phyloP scores from a whole-genome alignment of 2,113 vertebrate species.

The Gymnobelideus leadbeateri region DNA sequence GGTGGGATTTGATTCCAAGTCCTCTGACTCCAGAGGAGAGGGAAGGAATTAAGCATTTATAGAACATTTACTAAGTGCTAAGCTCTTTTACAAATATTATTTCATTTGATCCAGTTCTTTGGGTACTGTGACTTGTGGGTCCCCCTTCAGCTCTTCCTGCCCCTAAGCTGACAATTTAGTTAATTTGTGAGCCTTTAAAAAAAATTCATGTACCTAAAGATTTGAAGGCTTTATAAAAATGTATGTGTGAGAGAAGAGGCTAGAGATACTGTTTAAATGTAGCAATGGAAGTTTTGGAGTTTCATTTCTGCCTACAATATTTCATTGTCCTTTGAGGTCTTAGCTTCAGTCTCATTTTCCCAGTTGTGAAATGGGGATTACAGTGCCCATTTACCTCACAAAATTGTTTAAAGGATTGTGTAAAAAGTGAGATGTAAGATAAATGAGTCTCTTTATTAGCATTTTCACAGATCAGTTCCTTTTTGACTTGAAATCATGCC shows the following conservation, averaged over 20 bases:
- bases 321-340: constrained; percentile 24
- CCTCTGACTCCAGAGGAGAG: neutral
- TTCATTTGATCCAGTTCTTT: neutral
- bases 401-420: neutral
- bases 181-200: neutral
- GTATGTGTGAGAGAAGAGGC: constrained; percentile 6
- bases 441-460: constrained; percentile 18
- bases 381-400: constrained; percentile 10
- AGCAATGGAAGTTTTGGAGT: constrained; percentile 31
- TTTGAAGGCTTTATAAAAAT: neutral
- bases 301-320: constrained; percentile 32
- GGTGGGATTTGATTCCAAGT: neutral
- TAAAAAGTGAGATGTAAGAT: constrained; percentile 31
- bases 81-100: neutral
- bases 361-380: constrained; percentile 9
- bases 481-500: neutral
- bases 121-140: neutral
- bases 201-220: neutral
- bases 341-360: constrained; percentile 13
- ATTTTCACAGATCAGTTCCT: constrained; percentile 9
- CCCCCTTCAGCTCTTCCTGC: neutral
- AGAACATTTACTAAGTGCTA: neutral
- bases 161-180: neutral
- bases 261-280: constrained; percentile 18
- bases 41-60: neutral